Percentiles rank a stretch among this genome's conserved stretches.
Conservation (phyloP, 2,113 vertebrate species). For the Cichladusa arquata region DNA sequence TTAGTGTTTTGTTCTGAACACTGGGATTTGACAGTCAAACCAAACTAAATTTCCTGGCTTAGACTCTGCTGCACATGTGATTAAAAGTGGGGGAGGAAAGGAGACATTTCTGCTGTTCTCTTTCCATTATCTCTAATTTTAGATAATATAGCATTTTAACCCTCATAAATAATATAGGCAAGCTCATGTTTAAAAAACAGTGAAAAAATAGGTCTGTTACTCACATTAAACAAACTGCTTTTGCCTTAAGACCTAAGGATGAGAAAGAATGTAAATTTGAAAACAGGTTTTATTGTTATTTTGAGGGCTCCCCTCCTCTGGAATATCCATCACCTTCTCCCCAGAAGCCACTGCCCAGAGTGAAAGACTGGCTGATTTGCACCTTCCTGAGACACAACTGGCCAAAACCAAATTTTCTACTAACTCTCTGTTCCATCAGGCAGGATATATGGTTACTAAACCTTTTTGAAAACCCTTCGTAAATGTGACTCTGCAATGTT, state of each 20-base stretch:
- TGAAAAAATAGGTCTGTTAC: not conserved
- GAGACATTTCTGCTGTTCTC: not conserved
- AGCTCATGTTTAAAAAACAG: not conserved
- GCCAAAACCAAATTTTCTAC: not conserved
- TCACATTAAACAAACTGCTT: not conserved
- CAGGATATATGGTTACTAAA: rapidly evolving
- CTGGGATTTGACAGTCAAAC: not conserved
- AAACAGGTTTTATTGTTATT: not conserved
- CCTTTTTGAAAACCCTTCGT: not conserved
- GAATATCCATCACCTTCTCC: not conserved
- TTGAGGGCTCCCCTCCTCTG: not conserved
- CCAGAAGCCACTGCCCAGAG: not conserved
- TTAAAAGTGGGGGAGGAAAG: not conserved
- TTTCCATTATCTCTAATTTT: not conserved
- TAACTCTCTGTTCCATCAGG: not conserved
- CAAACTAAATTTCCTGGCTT: not conserved
- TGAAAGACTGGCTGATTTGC: not conserved
- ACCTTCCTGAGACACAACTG: not conserved
- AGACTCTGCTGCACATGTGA: not conserved
- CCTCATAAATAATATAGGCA: not conserved
- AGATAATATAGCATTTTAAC: not conserved
- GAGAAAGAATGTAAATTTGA: not conserved
- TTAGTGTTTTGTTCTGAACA: not conserved
- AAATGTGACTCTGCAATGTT: not conserved
- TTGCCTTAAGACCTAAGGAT: not conserved